Percentiles rank a stretch among this genome's conserved stretches.
Evolutionary conservation across 2,888 invertebrate species (phyloP).

Genomic region (Drosophila kuntzei): DNA sequence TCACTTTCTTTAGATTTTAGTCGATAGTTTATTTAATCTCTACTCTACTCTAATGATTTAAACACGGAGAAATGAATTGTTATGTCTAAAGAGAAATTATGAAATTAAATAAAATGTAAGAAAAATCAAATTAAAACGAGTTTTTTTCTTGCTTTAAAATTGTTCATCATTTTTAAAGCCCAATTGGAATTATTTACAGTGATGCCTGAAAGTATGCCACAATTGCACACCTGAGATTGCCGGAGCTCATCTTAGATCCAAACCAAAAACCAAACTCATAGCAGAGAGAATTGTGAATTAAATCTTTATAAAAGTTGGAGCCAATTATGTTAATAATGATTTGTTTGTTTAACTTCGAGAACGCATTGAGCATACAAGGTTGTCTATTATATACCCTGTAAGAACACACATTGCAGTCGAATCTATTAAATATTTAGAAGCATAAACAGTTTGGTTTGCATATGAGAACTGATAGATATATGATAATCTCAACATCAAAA

Average conservation of each 20-base stretch:
- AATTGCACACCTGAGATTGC: not conserved
- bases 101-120: constrained; percentile 76
- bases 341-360: constrained; percentile 6
- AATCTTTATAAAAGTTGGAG: constrained; percentile 36
- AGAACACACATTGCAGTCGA: not conserved
- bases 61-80: constrained; percentile 78
- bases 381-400: not conserved
- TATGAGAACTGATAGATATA: no score
- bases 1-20: constrained; percentile 77
- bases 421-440: not conserved
- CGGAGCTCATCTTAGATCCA: not conserved
- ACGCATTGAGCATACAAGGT: not conserved
- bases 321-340: constrained; percentile 44
- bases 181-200: not conserved
- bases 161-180: not conserved
- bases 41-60: constrained; percentile 78
- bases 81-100: constrained; percentile 72
- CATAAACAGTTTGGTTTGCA: not conserved
- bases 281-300: constrained; percentile 23
- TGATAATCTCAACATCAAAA: no score
- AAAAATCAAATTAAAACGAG: constrained; percentile 41
- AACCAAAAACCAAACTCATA: not conserved
- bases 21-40: constrained; percentile 83
- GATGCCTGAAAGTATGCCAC: constrained; percentile 40
- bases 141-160: not conserved